Evolutionary conservation across 2,113 vertebrate species (phyloP).

Genomic region (Peucedramus taeniatus): DNA sequence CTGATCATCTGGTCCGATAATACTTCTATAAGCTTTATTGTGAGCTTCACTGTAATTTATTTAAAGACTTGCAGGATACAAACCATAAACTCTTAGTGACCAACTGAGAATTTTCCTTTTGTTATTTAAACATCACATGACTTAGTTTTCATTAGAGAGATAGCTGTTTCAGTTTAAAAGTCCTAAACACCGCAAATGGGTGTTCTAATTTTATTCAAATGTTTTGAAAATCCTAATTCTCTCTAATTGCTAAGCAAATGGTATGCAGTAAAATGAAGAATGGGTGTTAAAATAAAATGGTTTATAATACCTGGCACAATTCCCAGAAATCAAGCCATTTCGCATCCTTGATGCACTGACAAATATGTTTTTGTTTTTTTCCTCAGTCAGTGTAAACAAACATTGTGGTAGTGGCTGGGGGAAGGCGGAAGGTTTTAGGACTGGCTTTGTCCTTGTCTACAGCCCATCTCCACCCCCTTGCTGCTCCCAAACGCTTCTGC

Average conservation of each 20-base stretch:
- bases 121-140: constrained; percentile 43
- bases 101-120: constrained; percentile 52
- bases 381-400: constrained; percentile 65
- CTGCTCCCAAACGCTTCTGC: constrained; percentile 27
- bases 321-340: constrained; percentile 69
- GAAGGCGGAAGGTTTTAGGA: background rate
- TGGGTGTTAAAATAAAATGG: constrained; percentile 61
- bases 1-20: background rate
- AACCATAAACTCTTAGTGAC: constrained; percentile 36
- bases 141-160: constrained; percentile 53
- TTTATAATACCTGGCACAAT: constrained; percentile 63
- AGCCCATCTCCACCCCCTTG: constrained; percentile 26
- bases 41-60: background rate
- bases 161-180: constrained; percentile 58
- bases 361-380: constrained; percentile 71
- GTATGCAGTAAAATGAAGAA: constrained; percentile 47
- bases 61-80: background rate
- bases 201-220: constrained; percentile 47
- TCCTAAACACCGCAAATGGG: constrained; percentile 35
- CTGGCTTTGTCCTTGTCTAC: constrained; percentile 3
- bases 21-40: background rate
- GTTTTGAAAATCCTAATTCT: constrained; percentile 60
- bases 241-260: constrained; percentile 67
- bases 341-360: constrained; percentile 25
- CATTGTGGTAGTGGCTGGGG: background rate